Conservation (phyloP, 2,888 invertebrate genomes). For the Ferrisia virgata region DNA sequence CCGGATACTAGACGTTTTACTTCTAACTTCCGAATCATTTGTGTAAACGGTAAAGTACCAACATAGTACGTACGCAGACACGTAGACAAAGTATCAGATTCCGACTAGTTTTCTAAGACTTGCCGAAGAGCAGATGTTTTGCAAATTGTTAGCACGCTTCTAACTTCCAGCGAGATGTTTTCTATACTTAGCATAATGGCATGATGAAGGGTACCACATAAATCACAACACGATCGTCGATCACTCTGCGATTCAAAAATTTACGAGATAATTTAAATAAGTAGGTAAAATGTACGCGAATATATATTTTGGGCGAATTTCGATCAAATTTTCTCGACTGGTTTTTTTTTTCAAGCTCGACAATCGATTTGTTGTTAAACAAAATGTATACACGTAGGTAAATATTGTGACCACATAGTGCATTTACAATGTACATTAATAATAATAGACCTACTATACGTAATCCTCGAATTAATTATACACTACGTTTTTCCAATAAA, state of each 20-base stretch:
- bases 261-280: background rate
- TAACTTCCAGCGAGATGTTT: background rate
- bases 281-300: background rate
- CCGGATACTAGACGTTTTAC: conserved; percentile 9
- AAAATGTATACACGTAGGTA: too few species aligned
- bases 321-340: background rate
- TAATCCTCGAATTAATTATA: background rate
- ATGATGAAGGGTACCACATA: background rate
- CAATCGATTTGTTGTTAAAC: background rate
- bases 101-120: background rate
- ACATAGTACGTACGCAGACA: too few species aligned
- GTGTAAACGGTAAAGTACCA: background rate
- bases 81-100: background rate
- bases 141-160: background rate
- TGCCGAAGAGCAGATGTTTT: background rate
- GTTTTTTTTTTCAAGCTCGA: background rate
- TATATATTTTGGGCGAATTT: background rate
- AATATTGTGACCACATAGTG: too few species aligned
- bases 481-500: background rate
- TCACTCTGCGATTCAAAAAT: background rate
- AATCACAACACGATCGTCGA: background rate
- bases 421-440: too few species aligned
- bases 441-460: too few species aligned
- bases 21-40: background rate
- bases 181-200: background rate